These are phyloP conservation scores for Leptinotarsa peninsularis DNA, from an alignment of 2,888 invertebrate genomes.

Conservation along the genomic window DNA sequence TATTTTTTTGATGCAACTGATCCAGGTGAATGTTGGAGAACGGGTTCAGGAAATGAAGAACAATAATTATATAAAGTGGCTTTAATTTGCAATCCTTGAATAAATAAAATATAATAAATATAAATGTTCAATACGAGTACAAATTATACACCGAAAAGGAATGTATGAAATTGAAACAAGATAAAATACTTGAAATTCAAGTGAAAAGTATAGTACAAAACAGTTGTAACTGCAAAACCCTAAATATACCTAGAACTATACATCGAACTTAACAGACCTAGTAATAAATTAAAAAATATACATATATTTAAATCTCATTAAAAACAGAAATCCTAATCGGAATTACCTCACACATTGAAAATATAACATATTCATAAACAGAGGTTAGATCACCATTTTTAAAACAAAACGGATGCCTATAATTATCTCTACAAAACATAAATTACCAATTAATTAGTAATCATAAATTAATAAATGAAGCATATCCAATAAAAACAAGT, in stretches of 20 bases:
- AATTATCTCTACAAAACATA: slow-evolving; percentile 22
- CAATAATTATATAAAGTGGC: slow-evolving; percentile 8
- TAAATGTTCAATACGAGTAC: slow-evolving; percentile 21
- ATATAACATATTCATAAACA: not conserved
- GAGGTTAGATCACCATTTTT: slow-evolving; percentile 13
- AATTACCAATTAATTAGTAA: slow-evolving; percentile 19
- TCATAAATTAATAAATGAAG: slow-evolving; percentile 25
- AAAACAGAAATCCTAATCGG: not conserved
- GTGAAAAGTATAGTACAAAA: slow-evolving; percentile 22
- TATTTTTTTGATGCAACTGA: not conserved
- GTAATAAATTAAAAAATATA: slow-evolving; percentile 21
- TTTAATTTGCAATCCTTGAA: slow-evolving; percentile 28
- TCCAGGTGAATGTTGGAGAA: not conserved
- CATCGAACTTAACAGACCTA: slow-evolving; percentile 15
- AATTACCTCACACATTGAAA: not conserved
- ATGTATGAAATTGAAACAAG: not conserved
- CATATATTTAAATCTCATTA: not conserved
- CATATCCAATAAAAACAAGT: slow-evolving; percentile 18
- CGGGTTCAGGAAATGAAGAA: not conserved
- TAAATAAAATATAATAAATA: slow-evolving; percentile 41
- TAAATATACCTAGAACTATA: slow-evolving; percentile 2
- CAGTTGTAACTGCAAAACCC: slow-evolving; percentile 8
- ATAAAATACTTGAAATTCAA: slow-evolving; percentile 21
- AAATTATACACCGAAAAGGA: slow-evolving; percentile 28
- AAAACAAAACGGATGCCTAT: slow-evolving; percentile 24